phyloP scores from a whole-genome alignment of 30 jellyfish, hydroid and myxozoan species.

The Aurelia aurita complex sp. Pacific region DNA sequence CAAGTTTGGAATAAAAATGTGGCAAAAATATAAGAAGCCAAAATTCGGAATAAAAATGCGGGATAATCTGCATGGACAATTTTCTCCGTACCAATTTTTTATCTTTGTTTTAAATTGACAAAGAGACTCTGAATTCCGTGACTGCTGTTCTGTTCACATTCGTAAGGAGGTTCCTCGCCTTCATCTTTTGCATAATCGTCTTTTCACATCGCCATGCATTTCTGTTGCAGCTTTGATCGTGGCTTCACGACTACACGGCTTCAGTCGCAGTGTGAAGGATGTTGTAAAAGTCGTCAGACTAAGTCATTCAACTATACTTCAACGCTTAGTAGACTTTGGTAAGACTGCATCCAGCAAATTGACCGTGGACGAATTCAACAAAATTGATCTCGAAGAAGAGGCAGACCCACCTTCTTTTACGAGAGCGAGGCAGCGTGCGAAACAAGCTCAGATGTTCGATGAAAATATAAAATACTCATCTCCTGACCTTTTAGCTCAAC shows the following conservation, averaged over 20 bases:
- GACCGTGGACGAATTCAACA: constrained; percentile 92
- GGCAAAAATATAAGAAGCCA: no score
- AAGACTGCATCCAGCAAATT: constrained; percentile 90
- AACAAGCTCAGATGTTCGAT: constrained; percentile 81
- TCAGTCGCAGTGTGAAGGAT: constrained; percentile 76
- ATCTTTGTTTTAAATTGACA: no score
- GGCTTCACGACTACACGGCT: constrained; percentile 96
- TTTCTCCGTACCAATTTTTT: no score
- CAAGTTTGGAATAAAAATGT: no score
- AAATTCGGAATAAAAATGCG: no score
- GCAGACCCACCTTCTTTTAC: constrained; percentile 98
- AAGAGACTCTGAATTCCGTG: no score
- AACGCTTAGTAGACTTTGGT: constrained; percentile 89
- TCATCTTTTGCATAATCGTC: no score
- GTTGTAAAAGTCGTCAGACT: constrained; percentile 88
- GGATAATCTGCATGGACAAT: no score
- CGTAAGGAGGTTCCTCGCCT: no score
- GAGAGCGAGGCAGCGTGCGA: constrained; percentile 83
- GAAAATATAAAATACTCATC: constrained; percentile 50
- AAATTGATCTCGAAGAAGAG: constrained; percentile 96
- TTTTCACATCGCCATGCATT: no score
- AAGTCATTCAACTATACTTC: constrained; percentile 84
- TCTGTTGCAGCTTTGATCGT: constrained; percentile 77
- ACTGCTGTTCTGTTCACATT: no score
- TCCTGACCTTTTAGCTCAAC: constrained; percentile 81